Evolutionary conservation across 2,113 vertebrate species (phyloP).

Genomic region (Pogona vitticeps): DNA sequence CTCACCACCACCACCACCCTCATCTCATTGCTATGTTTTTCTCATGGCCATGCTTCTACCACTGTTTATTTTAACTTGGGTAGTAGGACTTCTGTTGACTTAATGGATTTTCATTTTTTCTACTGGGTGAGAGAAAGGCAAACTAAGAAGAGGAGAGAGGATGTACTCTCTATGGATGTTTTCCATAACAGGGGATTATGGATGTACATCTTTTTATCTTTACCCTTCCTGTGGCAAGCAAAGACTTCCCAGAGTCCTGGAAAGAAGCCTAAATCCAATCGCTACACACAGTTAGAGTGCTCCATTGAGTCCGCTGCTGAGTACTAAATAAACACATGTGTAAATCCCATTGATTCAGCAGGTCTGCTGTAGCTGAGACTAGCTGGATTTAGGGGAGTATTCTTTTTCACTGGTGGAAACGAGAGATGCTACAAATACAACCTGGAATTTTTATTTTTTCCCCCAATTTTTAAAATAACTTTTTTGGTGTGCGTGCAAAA

Average conservation of each 20-base stretch:
- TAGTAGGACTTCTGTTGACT: conserved; percentile 3
- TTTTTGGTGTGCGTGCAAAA: not conserved
- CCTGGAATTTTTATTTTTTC: not conserved
- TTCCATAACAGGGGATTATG: not conserved
- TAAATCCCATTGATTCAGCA: no score
- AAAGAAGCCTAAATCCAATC: not conserved
- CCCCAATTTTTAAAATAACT: no score
- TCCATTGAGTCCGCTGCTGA: no score
- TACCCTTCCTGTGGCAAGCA: not conserved
- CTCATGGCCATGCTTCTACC: not conserved
- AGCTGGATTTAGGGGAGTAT: no score
- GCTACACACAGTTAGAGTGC: no score
- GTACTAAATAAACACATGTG: no score
- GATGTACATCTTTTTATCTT: not conserved
- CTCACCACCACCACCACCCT: not conserved
- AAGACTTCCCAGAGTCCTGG: not conserved
- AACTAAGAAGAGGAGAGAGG: not conserved
- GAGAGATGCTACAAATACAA: no score
- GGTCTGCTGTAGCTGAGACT: no score
- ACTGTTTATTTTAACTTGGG: conserved; percentile 3
- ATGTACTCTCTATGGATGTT: not conserved
- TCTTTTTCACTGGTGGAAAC: not conserved
- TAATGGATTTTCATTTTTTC: not conserved
- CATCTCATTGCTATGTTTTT: conserved; percentile 28
- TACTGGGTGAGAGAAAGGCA: not conserved